Percentiles rank a stretch among this genome's conserved stretches.
These are phyloP conservation scores for Ischnus inquisitorius DNA, from an alignment of 2,888 invertebrate species.

Conservation along the genomic window DNA sequence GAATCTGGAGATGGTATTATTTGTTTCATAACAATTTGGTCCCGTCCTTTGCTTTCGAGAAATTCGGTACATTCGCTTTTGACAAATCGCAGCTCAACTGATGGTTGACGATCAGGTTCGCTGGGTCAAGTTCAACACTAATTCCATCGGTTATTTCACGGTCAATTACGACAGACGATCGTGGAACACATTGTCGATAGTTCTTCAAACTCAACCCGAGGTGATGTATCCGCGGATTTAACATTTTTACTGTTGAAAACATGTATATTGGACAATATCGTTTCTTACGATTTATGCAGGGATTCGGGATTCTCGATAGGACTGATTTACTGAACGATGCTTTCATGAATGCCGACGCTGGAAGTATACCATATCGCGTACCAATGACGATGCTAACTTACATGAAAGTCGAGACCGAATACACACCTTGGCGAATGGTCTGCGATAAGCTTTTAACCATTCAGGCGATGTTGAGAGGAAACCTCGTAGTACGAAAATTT, in stretches of 20 bases:
- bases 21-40: neutral
- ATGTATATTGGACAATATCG: neutral
- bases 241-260: neutral
- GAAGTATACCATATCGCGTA: conserved; percentile 52
- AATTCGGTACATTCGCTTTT: conserved; percentile 6
- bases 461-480: conserved; percentile 56
- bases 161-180: conserved; percentile 71
- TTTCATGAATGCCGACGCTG: conserved; percentile 66
- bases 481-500: conserved; percentile 28
- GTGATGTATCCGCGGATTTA: conserved; percentile 37
- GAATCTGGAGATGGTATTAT: neutral
- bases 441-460: conserved; percentile 63
- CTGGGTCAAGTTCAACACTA: conserved; percentile 73
- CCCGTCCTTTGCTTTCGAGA: neutral
- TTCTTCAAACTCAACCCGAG: conserved; percentile 55
- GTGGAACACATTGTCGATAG: conserved; percentile 66
- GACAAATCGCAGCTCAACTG: conserved; percentile 62
- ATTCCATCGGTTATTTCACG: conserved; percentile 72
- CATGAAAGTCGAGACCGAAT: conserved; percentile 62
- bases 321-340: conserved; percentile 72
- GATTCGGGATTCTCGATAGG: conserved; percentile 55
- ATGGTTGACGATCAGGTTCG: conserved; percentile 55
- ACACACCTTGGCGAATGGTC: conserved; percentile 69
- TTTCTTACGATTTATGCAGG: conserved; percentile 34
- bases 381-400: conserved; percentile 67